Evolutionary conservation across 2,113 vertebrate species (phyloP), one percentile per base, ranked within the genome.

Genomic region (Mixornis gularis): DNA sequence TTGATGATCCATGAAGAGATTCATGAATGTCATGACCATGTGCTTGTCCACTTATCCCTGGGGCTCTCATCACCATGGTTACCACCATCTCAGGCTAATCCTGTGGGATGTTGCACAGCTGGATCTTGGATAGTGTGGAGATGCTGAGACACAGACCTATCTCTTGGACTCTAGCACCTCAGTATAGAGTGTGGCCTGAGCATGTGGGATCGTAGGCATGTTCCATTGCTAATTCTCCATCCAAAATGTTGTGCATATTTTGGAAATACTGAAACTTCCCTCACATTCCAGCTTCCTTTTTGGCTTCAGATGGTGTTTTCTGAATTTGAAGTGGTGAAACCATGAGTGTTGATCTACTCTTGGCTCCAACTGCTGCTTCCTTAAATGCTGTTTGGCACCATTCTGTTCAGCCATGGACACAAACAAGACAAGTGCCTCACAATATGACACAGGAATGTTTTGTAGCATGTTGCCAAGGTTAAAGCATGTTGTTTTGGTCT

Each of bases 401-500:
- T 69, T 87, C 22, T 62, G 14, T 53, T 80, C 70, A 85, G 53
- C 44, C 87, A n/a, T 24, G 36, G n/a, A 71, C 40, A 73, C 34
- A 83, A 91, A 58, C 0, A 4, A 69, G 71, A 66, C 3, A 0
- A 48, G 38, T 65, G 70, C 36, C 49, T 82, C 70, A 68, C 70
- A 79, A 11, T 72, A 73, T 87, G 49, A 38, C 25, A 49, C 41
- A 62, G 26, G 78, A 93, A 93, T 79, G 74, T 93, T 77, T 92
- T 93, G 58, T 34, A 91, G 30, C 44, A 27, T 25, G 9, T 79
- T 96, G 85, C 74, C 78, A 92, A 89, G 58, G 44, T 70, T 90
- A 49, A 76, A 48, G 41, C 80, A 76, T 82, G 73, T 72, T 92
- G 55, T 91, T 93, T 91, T 92, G 44, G 46, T 94, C 62, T 92